Evolutionary conservation across 1,140 invertebrate species (phyloP).

Genomic region (Adelges cooleyi): DNA sequence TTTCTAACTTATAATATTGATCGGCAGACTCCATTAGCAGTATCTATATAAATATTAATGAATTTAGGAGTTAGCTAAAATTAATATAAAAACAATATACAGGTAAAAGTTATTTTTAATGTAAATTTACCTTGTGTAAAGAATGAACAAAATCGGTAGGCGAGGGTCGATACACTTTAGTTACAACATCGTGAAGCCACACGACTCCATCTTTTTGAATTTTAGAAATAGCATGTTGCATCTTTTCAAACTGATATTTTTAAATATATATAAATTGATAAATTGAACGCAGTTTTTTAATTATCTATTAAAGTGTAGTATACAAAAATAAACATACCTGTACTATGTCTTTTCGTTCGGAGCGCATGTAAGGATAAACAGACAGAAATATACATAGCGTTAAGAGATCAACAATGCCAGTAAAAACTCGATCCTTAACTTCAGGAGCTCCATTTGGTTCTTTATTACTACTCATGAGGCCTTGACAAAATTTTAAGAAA

Average conservation of each 20-base stretch:
- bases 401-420: conserved; percentile 70
- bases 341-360: conserved; percentile 49
- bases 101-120: conserved; percentile 29
- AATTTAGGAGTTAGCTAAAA: background rate
- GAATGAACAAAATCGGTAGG: conserved; percentile 63
- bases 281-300: background rate
- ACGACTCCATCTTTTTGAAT: conserved; percentile 70
- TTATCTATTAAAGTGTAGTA: too few species aligned
- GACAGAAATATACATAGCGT: conserved; percentile 72
- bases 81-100: background rate
- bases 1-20: conserved; percentile 81
- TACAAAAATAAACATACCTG: too few species aligned
- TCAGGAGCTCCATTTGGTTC: conserved; percentile 48
- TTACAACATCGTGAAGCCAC: conserved; percentile 74
- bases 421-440: conserved; percentile 70
- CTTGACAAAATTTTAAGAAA: conserved; percentile 54
- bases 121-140: conserved; percentile 64
- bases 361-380: conserved; percentile 50
- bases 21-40: conserved; percentile 74
- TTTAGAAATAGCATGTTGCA: conserved; percentile 56
- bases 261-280: conserved; percentile 30
- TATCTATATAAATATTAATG: conserved; percentile 40
- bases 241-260: conserved; percentile 41
- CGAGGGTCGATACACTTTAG: conserved; percentile 58
- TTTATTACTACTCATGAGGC: conserved; percentile 51